Base-by-base conservation (phyloP, 2,113 vertebrate genomes). In the Neolamprologus toae region DNA sequence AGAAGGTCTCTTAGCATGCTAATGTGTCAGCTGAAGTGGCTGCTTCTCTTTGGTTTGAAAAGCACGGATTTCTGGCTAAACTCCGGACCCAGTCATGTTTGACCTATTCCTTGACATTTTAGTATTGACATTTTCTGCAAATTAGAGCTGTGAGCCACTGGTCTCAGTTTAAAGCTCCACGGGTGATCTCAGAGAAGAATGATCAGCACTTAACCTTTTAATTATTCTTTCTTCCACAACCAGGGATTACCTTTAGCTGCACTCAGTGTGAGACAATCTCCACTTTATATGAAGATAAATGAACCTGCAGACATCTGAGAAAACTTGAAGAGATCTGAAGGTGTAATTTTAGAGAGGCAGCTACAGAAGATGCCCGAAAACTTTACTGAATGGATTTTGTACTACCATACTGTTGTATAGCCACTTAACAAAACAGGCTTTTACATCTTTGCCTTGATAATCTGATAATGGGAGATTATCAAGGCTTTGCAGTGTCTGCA, bases 151-250 rank as follows among this genome's bases (percentile, higher is more conserved):
- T 66, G 93, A 89, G 93, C 90, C 92, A 88, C 68, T 80, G 91
- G 94, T 83, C 83, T 85, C 86, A 28, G 89, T 93, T 92, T 92
- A 92, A 94, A 93, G 93, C 93, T 92, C 91, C 79, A 53, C 2
- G 88, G 93, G 94, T 90, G 93, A 94, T 93, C 93, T 85, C 80
- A 40, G 81, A 49, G 89, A 87, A 90, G 94, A 95, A 93, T 83
- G 89, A 95, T 92, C 92, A 93, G 94, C 90, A 94, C 94, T 95
- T 96, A 95, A 96, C 96, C 96, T 96, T 96, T 96, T 95, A 96
- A 95, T 96, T 96, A 94, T 95, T 94, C 87, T 93, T 93, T 93
- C 73, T 92, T 93, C 84, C 89, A 81, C 66, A 45, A 89, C 83
- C 79, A 80, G 89, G 86, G 92, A 94, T 92, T 93, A 95, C 88